Evolutionary conservation across 2,797 vertebrate genomes (phyloP).

Genomic region (Acridotheres tristis): DNA sequence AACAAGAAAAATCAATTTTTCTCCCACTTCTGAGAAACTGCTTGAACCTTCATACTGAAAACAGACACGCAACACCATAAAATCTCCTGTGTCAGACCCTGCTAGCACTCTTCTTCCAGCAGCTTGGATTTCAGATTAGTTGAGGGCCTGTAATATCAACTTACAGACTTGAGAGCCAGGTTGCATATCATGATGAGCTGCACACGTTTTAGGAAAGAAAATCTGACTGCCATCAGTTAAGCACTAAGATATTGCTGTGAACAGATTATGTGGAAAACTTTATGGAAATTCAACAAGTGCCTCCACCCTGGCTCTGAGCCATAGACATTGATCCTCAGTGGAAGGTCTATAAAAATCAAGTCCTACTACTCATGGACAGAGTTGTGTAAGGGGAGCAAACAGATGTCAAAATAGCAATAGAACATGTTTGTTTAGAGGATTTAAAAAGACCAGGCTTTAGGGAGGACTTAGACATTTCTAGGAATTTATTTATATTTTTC

Average conservation of each 20-base stretch:
- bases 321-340: not conserved
- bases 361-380: not conserved
- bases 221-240: not conserved
- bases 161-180: rapidly evolving
- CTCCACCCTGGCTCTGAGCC: not conserved
- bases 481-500: not conserved
- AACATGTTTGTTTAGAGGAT: not conserved
- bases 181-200: not conserved
- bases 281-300: not conserved
- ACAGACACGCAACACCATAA: not conserved
- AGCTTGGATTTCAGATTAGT: not conserved
- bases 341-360: not conserved
- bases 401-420: not conserved
- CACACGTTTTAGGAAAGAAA: not conserved
- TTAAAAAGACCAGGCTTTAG: not conserved
- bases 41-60: not conserved
- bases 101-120: not conserved
- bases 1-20: not conserved
- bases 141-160: not conserved
- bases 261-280: not conserved
- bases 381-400: not conserved
- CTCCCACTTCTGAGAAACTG: not conserved
- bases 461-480: not conserved
- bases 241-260: not conserved
- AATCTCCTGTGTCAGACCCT: not conserved